Evolutionary conservation across 2,797 vertebrate species (phyloP).

Genomic region (Momotus momota): DNA sequence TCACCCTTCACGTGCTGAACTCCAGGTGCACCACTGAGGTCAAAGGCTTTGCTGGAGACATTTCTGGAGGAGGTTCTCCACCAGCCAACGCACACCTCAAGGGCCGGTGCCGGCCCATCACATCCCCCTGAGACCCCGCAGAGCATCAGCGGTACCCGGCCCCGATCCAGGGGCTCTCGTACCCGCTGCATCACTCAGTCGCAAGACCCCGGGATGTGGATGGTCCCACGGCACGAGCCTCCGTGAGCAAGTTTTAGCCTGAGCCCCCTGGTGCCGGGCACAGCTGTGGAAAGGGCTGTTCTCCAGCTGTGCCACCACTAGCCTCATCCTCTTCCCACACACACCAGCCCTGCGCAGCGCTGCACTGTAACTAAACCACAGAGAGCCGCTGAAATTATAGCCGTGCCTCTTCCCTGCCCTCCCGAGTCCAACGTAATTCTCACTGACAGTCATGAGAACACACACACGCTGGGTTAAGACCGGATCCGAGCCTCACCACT

Average conservation of each 20-base stretch:
- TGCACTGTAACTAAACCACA: neutral
- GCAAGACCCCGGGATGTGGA: accelerated
- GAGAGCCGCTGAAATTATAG: neutral
- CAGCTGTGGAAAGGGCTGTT: neutral
- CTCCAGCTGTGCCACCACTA: neutral
- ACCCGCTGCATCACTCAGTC: neutral
- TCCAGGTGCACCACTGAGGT: neutral
- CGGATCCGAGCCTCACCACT: neutral
- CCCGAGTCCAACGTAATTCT: neutral
- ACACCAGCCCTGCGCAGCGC: neutral
- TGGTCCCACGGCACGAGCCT: accelerated
- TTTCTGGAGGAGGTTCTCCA: neutral
- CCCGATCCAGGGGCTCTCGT: accelerated
- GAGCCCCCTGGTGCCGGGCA: accelerated
- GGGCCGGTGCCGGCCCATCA: accelerated
- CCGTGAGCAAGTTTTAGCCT: neutral
- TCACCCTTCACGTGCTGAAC: neutral
- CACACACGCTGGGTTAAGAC: neutral
- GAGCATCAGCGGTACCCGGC: neutral
- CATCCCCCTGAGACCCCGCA: neutral
- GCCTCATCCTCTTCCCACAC: neutral
- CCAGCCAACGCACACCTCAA: neutral
- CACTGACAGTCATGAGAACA: neutral
- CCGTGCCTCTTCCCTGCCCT: neutral
- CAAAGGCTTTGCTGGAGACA: neutral